phyloP scores from a whole-genome alignment of 1,140 invertebrate genomes.

The Listronotus oregonensis region DNA sequence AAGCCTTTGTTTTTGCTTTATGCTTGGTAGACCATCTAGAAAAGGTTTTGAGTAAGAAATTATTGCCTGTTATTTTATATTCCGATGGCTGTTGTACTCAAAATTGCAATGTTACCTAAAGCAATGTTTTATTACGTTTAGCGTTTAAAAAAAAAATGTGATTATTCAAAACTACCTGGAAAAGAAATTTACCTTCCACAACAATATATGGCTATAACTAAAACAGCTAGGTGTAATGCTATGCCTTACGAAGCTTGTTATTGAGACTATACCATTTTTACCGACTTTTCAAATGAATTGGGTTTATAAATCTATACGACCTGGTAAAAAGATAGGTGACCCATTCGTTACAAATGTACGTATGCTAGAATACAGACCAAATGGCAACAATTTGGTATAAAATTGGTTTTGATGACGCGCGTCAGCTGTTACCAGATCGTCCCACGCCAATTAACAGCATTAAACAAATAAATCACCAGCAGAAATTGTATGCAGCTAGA shows the following conservation, averaged over 20 bases:
- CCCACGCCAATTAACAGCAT: no score
- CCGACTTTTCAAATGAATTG: background rate
- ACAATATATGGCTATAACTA: slow-evolving; percentile 13
- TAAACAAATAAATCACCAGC: no score
- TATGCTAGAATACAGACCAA: slow-evolving; percentile 5
- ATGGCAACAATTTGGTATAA: slow-evolving; percentile 5
- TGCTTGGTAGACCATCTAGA: no score
- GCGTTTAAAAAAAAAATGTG: slow-evolving; percentile 2
- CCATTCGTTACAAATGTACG: no score
- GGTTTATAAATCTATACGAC: slow-evolving; percentile 8
- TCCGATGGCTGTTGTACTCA: slow-evolving; percentile 10
- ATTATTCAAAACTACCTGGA: slow-evolving; percentile 12
- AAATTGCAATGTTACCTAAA: slow-evolving; percentile 7
- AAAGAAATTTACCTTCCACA: slow-evolving; percentile 25
- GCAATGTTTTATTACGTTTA: slow-evolving; percentile 17
- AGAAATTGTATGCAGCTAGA: no score
- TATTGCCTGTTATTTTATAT: background rate
- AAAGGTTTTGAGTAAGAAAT: slow-evolving; percentile 5
- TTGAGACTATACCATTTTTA: background rate
- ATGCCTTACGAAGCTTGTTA: no score
- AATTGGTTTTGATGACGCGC: no score
- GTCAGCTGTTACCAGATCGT: no score
- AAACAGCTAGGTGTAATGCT: slow-evolving; percentile 7
- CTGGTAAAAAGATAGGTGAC: slow-evolving; percentile 2
- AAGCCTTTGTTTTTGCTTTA: no score